Base-by-base conservation (phyloP, 64 coral and sea anemone genomes). In the Actinia equina region DNA sequence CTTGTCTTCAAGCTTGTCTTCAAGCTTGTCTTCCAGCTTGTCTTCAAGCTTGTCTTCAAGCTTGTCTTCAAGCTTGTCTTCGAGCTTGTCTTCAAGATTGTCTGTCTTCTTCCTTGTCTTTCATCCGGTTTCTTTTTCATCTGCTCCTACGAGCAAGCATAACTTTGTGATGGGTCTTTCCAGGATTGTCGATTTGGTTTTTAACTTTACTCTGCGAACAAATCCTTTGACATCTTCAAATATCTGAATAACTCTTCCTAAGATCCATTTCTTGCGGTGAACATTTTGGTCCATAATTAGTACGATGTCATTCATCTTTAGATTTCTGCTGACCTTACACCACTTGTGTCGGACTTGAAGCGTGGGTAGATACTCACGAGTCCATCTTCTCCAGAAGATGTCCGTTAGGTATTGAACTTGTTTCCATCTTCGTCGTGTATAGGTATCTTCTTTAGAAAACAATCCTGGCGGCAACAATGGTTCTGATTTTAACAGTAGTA, bases 281-380 rank as follows among this genome's bases (percentile, higher is more conserved):
- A 15, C n/a, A 15, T 41, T 43, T 26, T 79, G 22, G 46, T 77
- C 71, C 30, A 52, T 26, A 14, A 91, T 46, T 51, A 86, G 83
- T 44, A 91, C 83, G 55, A 91, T 17, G 53, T 91, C 89, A 55
- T 84, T 84, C 17, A 80, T 60, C 20, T 27, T 49, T 7, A 86
- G 27, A 77, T 86, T 80, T 1, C 83, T 30, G 30, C 74, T 25
- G 20, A 17, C 70, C 9, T 9, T 56, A 13, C 77, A 43, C 89
- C 89, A 91, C 74, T 91, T 91, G n/a, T n/a, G 88, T 69, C 88
- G 30, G n/a, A 19, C 57, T 77, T 91, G 89, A 19, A 91, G 71
- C 7, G 26, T 59, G 5, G 84, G 84, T 46, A 86, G 45, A 57
- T 91, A 86, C 43, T 91, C 89, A 13, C 77, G 17, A 7, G 64